Conservation (phyloP, 2,797 vertebrate genomes). For the Borostomias antarcticus region DNA sequence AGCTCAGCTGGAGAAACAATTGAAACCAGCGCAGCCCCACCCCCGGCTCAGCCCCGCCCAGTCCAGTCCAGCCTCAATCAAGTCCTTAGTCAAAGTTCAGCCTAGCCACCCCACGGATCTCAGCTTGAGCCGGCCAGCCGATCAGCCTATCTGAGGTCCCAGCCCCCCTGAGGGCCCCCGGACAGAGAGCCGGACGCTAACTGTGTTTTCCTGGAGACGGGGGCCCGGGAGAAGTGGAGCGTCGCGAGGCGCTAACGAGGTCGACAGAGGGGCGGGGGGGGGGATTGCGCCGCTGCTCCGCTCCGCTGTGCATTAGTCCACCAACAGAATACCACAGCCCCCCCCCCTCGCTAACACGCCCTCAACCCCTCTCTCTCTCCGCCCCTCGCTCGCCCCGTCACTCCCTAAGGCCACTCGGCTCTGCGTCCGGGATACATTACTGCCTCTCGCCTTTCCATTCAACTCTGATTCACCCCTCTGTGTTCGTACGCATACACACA, state of each 20-base stretch:
- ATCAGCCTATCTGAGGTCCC: too few species aligned
- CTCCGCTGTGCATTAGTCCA: not conserved
- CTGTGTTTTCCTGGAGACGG: not conserved
- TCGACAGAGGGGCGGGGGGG: not conserved
- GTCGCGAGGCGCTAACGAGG: constrained; percentile 5
- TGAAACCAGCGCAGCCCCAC: too few species aligned
- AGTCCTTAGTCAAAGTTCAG: not conserved
- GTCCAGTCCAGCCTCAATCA: not conserved
- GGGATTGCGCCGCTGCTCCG: not conserved
- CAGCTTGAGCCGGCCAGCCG: not conserved
- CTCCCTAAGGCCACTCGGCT: not conserved
- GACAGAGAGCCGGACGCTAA: constrained; percentile 2
- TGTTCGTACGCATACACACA: not conserved
- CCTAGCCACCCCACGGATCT: not conserved
- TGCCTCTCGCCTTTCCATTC: not conserved
- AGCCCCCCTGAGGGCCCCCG: not conserved
- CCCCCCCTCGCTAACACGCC: not conserved
- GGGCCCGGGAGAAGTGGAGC: constrained; percentile 2
- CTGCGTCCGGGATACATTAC: not conserved
- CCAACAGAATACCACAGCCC: not conserved
- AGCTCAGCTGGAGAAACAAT: too few species aligned
- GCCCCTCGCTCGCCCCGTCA: not conserved
- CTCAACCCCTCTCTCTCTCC: not conserved
- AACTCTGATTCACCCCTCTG: not conserved
- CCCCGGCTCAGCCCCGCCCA: not conserved